Conservation (phyloP, 2,113 vertebrate species). For the Carettochelys insculpta region DNA sequence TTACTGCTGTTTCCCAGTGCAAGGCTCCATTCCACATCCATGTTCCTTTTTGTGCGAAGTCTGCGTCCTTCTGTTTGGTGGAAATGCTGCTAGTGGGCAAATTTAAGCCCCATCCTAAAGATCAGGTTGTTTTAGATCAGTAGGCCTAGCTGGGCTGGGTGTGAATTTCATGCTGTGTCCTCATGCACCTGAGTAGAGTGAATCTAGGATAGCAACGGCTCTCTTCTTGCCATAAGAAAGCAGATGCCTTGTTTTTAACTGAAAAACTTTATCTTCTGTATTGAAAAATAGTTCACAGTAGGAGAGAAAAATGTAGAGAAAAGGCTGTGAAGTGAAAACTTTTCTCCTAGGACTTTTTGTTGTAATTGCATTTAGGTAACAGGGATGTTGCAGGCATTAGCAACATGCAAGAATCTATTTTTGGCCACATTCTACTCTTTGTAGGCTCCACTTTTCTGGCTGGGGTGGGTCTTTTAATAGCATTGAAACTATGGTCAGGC, state of each 20-base stretch:
- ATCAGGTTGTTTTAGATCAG: constrained; percentile 9
- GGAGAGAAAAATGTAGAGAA: background rate
- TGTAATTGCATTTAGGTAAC: constrained; percentile 14
- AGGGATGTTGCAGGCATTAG: constrained; percentile 31
- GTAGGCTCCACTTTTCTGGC: constrained; percentile 48
- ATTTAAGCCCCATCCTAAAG: background rate
- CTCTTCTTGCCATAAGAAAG: background rate
- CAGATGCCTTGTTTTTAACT: background rate
- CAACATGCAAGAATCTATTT: background rate
- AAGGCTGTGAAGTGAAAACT: background rate
- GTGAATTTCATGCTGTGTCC: background rate
- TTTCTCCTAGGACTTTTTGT: constrained; percentile 27
- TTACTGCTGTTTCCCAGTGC: background rate
- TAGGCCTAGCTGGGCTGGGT: background rate
- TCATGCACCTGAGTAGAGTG: background rate
- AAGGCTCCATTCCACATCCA: background rate
- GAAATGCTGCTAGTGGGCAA: background rate
- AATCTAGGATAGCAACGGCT: background rate
- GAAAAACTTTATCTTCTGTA: background rate
- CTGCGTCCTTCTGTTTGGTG: background rate
- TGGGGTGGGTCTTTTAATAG: constrained; percentile 53
- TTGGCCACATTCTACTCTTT: constrained; percentile 43
- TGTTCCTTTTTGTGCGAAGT: constrained; percentile 21
- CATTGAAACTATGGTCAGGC: constrained; percentile 50
- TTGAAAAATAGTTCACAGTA: background rate